A percentile compares a stretch with the other conserved stretches of the same genome.
Conservation (phyloP, 2,888 invertebrate genomes). For the Norana najaformis region DNA sequence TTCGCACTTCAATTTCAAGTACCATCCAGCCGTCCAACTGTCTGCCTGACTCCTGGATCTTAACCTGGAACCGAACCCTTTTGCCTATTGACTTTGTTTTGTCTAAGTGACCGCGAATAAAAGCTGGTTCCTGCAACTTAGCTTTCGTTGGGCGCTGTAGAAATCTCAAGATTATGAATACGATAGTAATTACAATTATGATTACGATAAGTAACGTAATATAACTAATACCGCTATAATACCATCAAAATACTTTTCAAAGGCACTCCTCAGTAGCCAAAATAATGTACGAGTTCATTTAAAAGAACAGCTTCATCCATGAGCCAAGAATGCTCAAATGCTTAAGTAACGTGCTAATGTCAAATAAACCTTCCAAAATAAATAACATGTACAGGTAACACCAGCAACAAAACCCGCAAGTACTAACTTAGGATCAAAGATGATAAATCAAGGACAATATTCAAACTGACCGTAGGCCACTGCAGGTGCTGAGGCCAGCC, state of each 20-base stretch:
- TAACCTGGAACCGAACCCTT: too few relatives aligned
- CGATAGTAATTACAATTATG: too few relatives aligned
- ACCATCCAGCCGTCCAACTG: too few relatives aligned
- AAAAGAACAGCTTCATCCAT: not conserved
- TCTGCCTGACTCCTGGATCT: too few relatives aligned
- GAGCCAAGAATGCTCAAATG: not conserved
- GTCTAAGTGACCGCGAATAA: too few relatives aligned
- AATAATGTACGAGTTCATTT: not conserved
- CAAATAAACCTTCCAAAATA: not conserved
- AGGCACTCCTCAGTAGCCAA: not conserved
- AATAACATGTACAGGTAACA: too few relatives aligned
- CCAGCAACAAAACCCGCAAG: not conserved
- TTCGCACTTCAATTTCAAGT: too few relatives aligned
- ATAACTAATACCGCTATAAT: too few relatives aligned
- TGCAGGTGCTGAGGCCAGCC: slow-evolving; percentile 75
- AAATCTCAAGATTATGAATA: too few relatives aligned
- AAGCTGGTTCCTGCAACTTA: too few relatives aligned
- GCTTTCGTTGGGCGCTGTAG: too few relatives aligned
- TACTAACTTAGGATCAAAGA: not conserved
- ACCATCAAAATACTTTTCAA: not conserved
- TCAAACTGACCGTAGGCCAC: slow-evolving; percentile 71
- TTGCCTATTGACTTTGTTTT: too few relatives aligned
- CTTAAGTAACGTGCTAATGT: not conserved
- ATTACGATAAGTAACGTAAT: not conserved
- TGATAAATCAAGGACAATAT: not conserved